Evolutionary conservation across 1,140 invertebrate species (phyloP), one percentile per base, ranked within the genome.

Genomic region (Lysiphlebus fabarum): DNA sequence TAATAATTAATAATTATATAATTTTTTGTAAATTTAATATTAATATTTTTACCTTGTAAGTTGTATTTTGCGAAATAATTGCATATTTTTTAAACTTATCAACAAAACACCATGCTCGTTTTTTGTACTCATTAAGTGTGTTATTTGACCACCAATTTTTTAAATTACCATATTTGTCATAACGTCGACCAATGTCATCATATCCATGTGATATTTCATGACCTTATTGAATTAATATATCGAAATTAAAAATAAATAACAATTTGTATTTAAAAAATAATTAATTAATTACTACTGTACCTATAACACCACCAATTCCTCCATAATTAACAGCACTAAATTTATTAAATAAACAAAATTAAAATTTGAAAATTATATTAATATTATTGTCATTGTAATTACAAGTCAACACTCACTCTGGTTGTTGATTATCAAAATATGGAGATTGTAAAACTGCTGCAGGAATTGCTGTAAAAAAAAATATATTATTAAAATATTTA

Each of bases 361-460:
- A n/a, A n/a, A n/a, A n/a, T n/a, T n/a, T n/a, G n/a, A n/a, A n/a
- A n/a, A n/a, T n/a, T n/a, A n/a, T n/a, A n/a, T n/a, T n/a, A n/a
- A n/a, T n/a, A n/a, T n/a, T n/a, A n/a, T n/a, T n/a, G n/a, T n/a
- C n/a, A n/a, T n/a, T n/a, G n/a, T n/a, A n/a, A n/a, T n/a, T n/a
- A n/a, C n/a, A n/a, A n/a, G n/a, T n/a, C n/a, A n/a, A 34, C 8
- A 48, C 17, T 48, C 5, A 48, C 45, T 48, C 26, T 9, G 45
- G 45, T 10, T 48, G 45, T 9, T 48, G 5, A 4, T 48, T 3
- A 8, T 33, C 17, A 7, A 33, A 48, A 76, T 96, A 95, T 0
- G 92, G 89, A 5, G 93, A 92, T 71, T 96, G 93, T 5, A 96
- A 75, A 65, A 96, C 95, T 1, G 92, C 94, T 4, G 93, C 93